Evolutionary conservation across 1,140 invertebrate species (phyloP).

Genomic region (Theocolax elegans): DNA sequence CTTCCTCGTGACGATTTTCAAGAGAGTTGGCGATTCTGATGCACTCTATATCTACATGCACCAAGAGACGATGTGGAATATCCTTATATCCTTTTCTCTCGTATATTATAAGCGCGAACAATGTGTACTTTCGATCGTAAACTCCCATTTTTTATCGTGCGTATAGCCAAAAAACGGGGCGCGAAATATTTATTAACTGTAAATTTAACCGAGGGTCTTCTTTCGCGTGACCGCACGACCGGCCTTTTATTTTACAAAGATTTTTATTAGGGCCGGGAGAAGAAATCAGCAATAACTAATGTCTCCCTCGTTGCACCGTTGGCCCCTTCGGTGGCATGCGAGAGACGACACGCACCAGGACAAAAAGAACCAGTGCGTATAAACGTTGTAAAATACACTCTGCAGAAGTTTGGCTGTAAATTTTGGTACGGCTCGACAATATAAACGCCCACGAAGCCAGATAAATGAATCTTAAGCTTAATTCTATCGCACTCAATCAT

Average conservation of each 20-base stretch:
- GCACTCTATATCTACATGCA: no score
- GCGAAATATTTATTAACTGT: slow-evolving; percentile 60
- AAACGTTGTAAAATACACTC: slow-evolving; percentile 29
- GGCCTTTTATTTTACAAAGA: slow-evolving; percentile 52
- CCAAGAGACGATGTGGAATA: no score
- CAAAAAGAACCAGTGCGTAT: slow-evolving; percentile 25
- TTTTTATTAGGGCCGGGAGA: slow-evolving; percentile 56
- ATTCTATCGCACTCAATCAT: slow-evolving; percentile 39
- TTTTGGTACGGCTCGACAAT: slow-evolving; percentile 24
- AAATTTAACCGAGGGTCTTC: slow-evolving; percentile 44
- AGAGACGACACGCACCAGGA: slow-evolving; percentile 13
- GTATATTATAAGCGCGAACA: slow-evolving; percentile 20
- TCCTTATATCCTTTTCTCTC: no score
- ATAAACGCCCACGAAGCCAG: slow-evolving; percentile 32
- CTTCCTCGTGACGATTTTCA: slow-evolving; percentile 6
- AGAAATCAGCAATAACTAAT: slow-evolving; percentile 59
- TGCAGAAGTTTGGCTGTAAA: slow-evolving; percentile 36
- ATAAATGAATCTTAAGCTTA: slow-evolving; percentile 35
- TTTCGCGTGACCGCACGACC: background rate
- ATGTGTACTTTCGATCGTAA: slow-evolving; percentile 43
- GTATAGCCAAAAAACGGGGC: slow-evolving; percentile 40
- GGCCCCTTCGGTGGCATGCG: slow-evolving; percentile 41
- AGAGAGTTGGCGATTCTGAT: no score
- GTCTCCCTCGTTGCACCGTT: slow-evolving; percentile 40
- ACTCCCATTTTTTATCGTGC: slow-evolving; percentile 47